phyloP scores from a whole-genome alignment of 2,797 vertebrate species.

The Hylomyscus alleni region DNA sequence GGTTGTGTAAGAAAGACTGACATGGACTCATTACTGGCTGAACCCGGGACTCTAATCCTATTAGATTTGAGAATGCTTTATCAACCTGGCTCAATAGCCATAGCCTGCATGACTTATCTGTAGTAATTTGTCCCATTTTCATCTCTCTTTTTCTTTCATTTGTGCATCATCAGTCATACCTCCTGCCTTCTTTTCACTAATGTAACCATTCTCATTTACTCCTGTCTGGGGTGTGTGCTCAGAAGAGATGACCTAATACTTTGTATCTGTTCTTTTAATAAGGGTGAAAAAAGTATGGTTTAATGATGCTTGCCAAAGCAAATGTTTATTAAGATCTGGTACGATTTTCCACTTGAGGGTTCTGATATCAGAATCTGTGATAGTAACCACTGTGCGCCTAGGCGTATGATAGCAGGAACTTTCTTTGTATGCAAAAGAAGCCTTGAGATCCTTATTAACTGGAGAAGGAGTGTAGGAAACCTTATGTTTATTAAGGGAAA shows the following conservation, averaged over 20 bases:
- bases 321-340: neutral
- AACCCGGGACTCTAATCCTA: neutral
- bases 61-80: neutral
- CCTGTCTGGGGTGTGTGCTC: neutral
- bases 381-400: neutral
- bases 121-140: neutral
- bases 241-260: neutral
- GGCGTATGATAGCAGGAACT: neutral
- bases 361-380: neutral
- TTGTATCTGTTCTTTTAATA: neutral
- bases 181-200: neutral
- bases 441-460: neutral
- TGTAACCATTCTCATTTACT: neutral
- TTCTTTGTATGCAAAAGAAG: neutral
- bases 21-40: neutral
- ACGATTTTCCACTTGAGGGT: neutral
- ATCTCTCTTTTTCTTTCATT: neutral
- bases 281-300: neutral
- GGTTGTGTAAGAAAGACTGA: neutral
- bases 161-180: neutral
- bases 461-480: accelerated
- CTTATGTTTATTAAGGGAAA: neutral
- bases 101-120: accelerated
- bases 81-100: neutral
- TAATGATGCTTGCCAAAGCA: neutral